phyloP scores from a whole-genome alignment of 2,888 invertebrate genomes.

The Diploptera punctata region DNA sequence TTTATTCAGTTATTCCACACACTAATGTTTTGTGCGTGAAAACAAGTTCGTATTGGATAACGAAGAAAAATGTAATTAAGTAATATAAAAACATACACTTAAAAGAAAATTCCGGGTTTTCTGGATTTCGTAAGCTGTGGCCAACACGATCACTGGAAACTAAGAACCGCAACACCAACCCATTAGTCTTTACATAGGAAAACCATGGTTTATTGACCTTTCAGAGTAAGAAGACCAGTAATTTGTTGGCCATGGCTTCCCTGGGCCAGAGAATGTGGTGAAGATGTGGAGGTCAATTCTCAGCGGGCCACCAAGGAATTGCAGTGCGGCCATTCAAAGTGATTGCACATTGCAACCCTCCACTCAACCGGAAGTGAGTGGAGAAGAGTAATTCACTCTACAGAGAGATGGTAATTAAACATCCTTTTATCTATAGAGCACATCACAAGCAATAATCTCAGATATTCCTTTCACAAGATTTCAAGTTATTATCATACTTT shows the following conservation, averaged over 20 bases:
- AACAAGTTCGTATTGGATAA: not conserved
- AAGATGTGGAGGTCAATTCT: conserved; percentile 4
- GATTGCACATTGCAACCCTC: not conserved
- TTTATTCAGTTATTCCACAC: too few species aligned
- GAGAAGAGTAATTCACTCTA: too few species aligned
- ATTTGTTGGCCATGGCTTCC: not conserved
- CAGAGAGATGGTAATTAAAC: too few species aligned
- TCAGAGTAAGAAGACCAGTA: not conserved
- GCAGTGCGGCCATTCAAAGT: not conserved
- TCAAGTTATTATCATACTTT: too few species aligned
- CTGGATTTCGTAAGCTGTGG: not conserved
- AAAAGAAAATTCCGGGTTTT: not conserved
- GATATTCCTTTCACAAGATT: too few species aligned
- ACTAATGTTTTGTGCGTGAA: too few species aligned
- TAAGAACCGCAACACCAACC: not conserved
- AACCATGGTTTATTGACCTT: conserved; percentile 12
- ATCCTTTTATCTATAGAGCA: too few species aligned
- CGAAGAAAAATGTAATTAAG: not conserved
- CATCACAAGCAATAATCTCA: too few species aligned
- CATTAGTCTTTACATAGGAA: not conserved
- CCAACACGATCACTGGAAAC: not conserved
- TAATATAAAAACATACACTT: not conserved
- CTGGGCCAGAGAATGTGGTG: not conserved
- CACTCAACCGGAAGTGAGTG: not conserved
- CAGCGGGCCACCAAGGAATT: not conserved